Base-by-base conservation (phyloP, 1,140 invertebrate genomes). In the Ptiloglossa arizonensis region DNA sequence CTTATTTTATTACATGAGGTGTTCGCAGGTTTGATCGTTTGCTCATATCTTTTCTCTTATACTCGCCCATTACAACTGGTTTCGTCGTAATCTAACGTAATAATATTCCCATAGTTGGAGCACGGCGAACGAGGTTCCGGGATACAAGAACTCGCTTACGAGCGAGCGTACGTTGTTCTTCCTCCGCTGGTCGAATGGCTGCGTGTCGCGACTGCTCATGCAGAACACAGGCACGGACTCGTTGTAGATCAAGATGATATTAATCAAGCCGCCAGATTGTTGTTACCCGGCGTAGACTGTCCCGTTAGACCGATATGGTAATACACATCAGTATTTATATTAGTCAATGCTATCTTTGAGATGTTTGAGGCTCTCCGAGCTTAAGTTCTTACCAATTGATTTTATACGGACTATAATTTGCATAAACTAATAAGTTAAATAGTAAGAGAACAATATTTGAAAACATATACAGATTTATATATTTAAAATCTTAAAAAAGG, bases 1-100 rank as follows among this genome's bases (percentile, higher is more conserved):
- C 0, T 92, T 98, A 0, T 98, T 97, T 90, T 97, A 98, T 91
- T 98, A 97, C 86, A 98, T 98, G 97, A 93, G 97, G 48, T 98
- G 97, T 91, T 97, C 97, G 0, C 97, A 98, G 93, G 94, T 94
- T 82, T 94, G 78, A 22, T 17, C 8, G 13, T 41, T 35, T 35
- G 35, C 35, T 35, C 35, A 35, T 8, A 6, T 35, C 9, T 35
- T 35, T n/a, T n/a, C n/a, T n/a, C n/a, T n/a, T n/a, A n/a, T n/a
- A n/a, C n/a, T n/a, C n/a, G n/a, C n/a, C n/a, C 35, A 8, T 35
- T 35, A 35, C 35, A 35, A 8, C 9, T 35, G 35, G 9, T 8
- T 35, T 4, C 5, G 0, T 27, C 5, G 1, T 44, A 17, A 48
- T 17, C 0, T 68, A 32, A 57, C 22, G 27, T 17, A 60, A 13